phyloP scores from a whole-genome alignment of 1,140 invertebrate species.

The Aricia agestis region DNA sequence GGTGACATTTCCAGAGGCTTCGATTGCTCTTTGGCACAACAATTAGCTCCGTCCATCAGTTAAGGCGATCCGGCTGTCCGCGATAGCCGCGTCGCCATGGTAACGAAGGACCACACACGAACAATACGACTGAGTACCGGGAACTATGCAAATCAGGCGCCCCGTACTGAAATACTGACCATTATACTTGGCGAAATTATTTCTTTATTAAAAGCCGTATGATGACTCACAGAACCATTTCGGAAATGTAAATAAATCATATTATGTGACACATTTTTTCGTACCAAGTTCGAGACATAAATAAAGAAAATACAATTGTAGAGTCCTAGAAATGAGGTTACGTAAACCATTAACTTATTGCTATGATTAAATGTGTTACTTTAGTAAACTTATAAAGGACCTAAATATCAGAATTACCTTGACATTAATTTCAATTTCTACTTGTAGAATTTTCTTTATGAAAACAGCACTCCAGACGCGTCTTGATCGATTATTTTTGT shows the following conservation, averaged over 20 bases:
- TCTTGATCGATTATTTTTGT: background rate
- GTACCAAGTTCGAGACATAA: background rate
- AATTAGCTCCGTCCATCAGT: constrained; percentile 68
- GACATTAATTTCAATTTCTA: background rate
- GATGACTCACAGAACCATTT: background rate
- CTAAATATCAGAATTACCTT: background rate
- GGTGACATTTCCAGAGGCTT: constrained; percentile 51
- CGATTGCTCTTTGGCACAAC: constrained; percentile 46
- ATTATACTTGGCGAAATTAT: constrained; percentile 6
- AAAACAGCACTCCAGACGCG: background rate
- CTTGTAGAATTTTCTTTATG: background rate
- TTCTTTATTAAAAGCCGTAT: constrained; percentile 5
- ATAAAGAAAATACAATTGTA: background rate
- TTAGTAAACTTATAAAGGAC: background rate
- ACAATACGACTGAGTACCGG: constrained; percentile 38
- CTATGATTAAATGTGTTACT: background rate
- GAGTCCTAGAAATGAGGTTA: background rate
- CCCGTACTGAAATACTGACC: constrained; percentile 27
- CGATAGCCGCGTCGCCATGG: constrained; percentile 55
- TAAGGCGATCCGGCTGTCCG: constrained; percentile 48
- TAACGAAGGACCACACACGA: constrained; percentile 69
- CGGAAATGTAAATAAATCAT: background rate
- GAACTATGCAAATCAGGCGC: constrained; percentile 58
- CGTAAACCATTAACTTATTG: background rate
- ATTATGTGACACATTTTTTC: background rate